Conservation (phyloP, 1,140 invertebrate species). For the Zaprionus lachaisei region DNA sequence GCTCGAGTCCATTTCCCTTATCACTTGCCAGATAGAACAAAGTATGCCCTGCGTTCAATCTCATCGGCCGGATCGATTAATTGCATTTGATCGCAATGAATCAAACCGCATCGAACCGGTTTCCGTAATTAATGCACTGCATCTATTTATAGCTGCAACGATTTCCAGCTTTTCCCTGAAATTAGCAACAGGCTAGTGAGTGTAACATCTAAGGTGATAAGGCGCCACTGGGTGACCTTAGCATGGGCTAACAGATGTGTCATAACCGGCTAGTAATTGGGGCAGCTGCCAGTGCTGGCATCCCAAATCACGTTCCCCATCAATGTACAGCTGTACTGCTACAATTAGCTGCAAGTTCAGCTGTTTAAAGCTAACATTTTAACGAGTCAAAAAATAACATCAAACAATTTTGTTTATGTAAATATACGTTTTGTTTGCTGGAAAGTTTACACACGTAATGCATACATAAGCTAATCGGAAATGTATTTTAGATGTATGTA, state of each 20-base stretch:
- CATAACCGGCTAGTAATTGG: conserved; percentile 41
- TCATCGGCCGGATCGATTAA: conserved; percentile 23
- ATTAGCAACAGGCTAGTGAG: conserved; percentile 23
- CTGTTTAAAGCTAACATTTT: neutral
- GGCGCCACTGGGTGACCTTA: conserved; percentile 40
- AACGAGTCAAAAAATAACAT: neutral
- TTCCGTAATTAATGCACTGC: neutral
- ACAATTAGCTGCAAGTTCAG: neutral
- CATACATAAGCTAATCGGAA: neutral
- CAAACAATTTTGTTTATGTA: neutral
- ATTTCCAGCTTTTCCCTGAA: conserved; percentile 1
- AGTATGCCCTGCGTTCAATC: conserved; percentile 15
- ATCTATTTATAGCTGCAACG: conserved; percentile 38
- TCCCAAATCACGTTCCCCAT: neutral
- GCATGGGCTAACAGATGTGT: conserved; percentile 8
- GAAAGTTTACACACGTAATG: neutral
- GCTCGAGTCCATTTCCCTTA: neutral
- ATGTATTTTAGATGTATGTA: too few species aligned
- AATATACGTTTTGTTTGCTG: neutral
- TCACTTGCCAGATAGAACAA: conserved; percentile 4
- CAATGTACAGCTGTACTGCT: conserved; percentile 29
- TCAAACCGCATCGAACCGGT: conserved; percentile 2
- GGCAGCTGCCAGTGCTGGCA: neutral
- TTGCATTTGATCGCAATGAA: conserved; percentile 12
- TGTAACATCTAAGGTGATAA: conserved; percentile 30